phyloP scores from a whole-genome alignment of 2,888 invertebrate species.

The Chloromyia formosa region DNA sequence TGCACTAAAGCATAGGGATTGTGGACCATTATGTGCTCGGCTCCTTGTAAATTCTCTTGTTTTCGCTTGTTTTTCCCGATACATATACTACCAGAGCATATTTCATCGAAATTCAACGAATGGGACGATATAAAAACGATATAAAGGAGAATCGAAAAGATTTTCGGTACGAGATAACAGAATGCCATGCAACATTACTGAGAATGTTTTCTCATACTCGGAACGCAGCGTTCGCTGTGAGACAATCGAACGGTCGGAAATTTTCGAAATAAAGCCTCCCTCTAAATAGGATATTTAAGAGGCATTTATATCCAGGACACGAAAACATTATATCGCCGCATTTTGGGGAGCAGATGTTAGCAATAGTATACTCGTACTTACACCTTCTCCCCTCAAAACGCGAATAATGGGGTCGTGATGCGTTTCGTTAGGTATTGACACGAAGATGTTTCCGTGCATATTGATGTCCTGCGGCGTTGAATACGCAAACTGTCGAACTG shows the following conservation, averaged over 20 bases:
- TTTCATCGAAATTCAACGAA: conserved; percentile 41
- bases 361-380: background rate
- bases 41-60: background rate
- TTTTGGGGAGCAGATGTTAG: conserved; percentile 51
- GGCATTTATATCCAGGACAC: conserved; percentile 54
- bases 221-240: background rate
- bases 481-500: background rate
- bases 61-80: background rate
- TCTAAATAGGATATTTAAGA: conserved; percentile 54
- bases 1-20: background rate
- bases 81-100: conserved; percentile 37
- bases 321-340: conserved; percentile 53
- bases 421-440: conserved; percentile 16
- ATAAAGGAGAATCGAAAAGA: conserved; percentile 45
- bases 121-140: conserved; percentile 45
- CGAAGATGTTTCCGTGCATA: background rate
- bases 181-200: conserved; percentile 32
- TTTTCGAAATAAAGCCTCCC: conserved; percentile 48
- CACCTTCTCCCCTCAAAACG: background rate
- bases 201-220: no score
- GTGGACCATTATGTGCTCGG: background rate
- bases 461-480: background rate
- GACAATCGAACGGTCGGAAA: background rate
- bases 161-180: conserved; percentile 30
- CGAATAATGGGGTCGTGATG: background rate